phyloP scores from a whole-genome alignment of 2,113 vertebrate genomes.

The human region DNA sequence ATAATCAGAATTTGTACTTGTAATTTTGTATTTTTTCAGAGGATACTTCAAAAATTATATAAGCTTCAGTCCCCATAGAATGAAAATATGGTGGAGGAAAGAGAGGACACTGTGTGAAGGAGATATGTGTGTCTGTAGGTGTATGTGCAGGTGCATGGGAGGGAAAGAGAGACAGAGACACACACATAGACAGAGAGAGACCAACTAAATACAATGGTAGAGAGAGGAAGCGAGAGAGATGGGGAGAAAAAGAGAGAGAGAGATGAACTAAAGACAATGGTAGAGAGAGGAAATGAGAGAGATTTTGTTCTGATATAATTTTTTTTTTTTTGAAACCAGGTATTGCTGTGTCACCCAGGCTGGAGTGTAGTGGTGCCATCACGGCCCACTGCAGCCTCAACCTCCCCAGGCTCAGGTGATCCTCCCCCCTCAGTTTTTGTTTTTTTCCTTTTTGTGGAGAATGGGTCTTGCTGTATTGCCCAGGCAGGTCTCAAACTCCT shows the following conservation, averaged over 20 bases:
- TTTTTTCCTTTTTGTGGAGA: no score
- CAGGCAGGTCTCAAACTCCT: no score
- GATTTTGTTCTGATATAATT: not conserved
- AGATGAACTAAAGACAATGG: not conserved
- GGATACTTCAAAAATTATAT: not conserved
- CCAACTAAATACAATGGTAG: no score
- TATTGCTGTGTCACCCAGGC: no score
- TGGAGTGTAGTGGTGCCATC: no score
- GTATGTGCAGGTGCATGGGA: not conserved
- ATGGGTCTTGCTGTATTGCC: no score
- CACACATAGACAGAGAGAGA: no score
- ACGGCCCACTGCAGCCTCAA: no score
- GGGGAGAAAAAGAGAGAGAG: not conserved
- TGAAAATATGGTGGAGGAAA: not conserved
- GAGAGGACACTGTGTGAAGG: not conserved
- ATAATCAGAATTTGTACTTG: slow-evolving; percentile 18
- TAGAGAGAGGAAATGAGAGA: not conserved
- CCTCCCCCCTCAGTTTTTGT: no score
- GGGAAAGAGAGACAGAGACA: not conserved
- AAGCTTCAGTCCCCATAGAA: not conserved
- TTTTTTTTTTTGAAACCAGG: not conserved
- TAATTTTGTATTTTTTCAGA: slow-evolving; percentile 6
- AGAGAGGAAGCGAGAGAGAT: no score
- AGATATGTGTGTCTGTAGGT: not conserved
- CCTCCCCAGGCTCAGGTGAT: no score